Percentiles rank a stretch among this genome's conserved stretches.
These are phyloP conservation scores for Microcebus jonahi DNA, from an alignment of 2,113 vertebrate species.

Conservation along the genomic window DNA sequence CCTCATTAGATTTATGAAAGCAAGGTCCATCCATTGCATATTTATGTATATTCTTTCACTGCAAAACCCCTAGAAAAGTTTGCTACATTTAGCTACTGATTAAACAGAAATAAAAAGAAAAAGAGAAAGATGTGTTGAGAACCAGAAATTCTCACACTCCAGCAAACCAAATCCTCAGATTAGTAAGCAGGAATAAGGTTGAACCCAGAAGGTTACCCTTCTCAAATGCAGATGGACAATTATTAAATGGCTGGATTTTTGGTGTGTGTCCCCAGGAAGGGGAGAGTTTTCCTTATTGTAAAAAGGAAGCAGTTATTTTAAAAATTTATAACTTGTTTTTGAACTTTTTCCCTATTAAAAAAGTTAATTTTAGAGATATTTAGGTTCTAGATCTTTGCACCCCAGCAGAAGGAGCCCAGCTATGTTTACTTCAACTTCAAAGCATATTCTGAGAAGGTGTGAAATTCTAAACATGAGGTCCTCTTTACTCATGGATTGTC, in stretches of 20 bases:
- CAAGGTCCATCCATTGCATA: background rate
- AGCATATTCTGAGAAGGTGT: background rate
- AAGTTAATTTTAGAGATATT: background rate
- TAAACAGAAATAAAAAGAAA: background rate
- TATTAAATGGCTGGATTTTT: background rate
- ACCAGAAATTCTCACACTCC: background rate
- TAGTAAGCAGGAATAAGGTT: background rate
- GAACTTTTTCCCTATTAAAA: background rate
- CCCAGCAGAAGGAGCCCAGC: background rate
- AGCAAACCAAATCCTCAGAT: background rate
- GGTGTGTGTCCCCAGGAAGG: background rate
- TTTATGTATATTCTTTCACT: background rate
- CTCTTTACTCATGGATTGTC: background rate
- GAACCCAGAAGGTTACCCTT: background rate
- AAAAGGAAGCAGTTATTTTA: background rate
- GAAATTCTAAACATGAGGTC: background rate
- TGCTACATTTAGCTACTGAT: background rate
- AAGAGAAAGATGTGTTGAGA: background rate
- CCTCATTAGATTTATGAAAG: background rate
- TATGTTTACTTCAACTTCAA: background rate
- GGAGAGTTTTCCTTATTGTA: background rate
- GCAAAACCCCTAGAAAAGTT: background rate
- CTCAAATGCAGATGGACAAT: background rate
- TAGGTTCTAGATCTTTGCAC: background rate
- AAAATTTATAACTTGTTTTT: conserved; percentile 30